Evolutionary conservation across 1,140 invertebrate species (phyloP).

Genomic region (Eumaeus atala): DNA sequence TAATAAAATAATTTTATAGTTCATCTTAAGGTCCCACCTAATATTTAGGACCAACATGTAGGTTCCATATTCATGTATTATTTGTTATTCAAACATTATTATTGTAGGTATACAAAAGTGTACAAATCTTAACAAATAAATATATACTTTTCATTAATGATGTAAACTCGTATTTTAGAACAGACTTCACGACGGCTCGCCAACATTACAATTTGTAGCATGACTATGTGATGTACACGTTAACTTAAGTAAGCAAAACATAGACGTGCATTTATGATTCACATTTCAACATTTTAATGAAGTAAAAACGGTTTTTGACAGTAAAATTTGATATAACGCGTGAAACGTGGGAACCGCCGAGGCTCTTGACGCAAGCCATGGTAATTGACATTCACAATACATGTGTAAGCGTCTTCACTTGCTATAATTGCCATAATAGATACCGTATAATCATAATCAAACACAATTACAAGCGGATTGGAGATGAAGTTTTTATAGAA

Average conservation of each 20-base stretch:
- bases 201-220: no score
- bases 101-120: no score
- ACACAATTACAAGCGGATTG: slow-evolving; percentile 60
- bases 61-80: no score
- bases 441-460: slow-evolving; percentile 60
- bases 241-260: slow-evolving; percentile 28
- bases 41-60: no score
- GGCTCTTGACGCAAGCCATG: slow-evolving; percentile 38
- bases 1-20: no score
- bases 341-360: slow-evolving; percentile 44
- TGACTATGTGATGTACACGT: no score
- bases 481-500: slow-evolving; percentile 43
- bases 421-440: slow-evolving; percentile 68
- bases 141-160: no score
- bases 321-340: slow-evolving; percentile 14
- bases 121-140: no score
- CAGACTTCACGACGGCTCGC: no score
- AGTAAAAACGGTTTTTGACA: slow-evolving; percentile 9
- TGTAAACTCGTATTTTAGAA: no score
- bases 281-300: slow-evolving; percentile 15
- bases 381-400: slow-evolving; percentile 53
- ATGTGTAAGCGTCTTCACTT: slow-evolving; percentile 37
- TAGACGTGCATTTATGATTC: slow-evolving; percentile 25
- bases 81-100: no score
- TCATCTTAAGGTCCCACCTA: no score